Evolutionary conservation across 2,888 invertebrate genomes (phyloP).

Genomic region (Pocota personata): DNA sequence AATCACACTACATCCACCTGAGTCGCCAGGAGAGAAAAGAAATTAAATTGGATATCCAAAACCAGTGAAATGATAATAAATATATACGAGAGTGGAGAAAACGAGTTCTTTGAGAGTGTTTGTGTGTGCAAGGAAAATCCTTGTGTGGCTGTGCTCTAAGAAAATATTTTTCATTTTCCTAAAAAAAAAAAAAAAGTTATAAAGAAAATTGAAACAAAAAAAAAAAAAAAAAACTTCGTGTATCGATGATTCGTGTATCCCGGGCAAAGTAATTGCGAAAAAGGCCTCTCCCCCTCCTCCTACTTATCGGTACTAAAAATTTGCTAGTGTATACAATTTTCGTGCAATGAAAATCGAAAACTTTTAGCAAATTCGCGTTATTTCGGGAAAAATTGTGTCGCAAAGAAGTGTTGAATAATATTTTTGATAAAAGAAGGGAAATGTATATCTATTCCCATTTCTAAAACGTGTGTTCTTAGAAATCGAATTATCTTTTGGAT

Average conservation of each 20-base stretch:
- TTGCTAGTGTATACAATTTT: slow-evolving; percentile 61
- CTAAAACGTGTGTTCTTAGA: slow-evolving; percentile 2
- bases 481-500: slow-evolving; percentile 30
- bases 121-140: slow-evolving; percentile 75
- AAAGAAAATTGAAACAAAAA: slow-evolving; percentile 14
- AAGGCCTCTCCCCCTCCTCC: slow-evolving; percentile 11
- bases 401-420: neutral
- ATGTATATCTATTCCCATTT: neutral
- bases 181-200: slow-evolving; percentile 1
- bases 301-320: slow-evolving; percentile 26
- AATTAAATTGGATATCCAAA: slow-evolving; percentile 65
- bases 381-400: slow-evolving; percentile 15
- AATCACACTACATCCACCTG: slow-evolving; percentile 41
- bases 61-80: slow-evolving; percentile 73
- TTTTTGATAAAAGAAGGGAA: neutral
- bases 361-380: slow-evolving; percentile 55
- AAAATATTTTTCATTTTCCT: slow-evolving; percentile 57
- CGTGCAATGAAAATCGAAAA: slow-evolving; percentile 56
- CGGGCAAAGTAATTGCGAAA: slow-evolving; percentile 31
- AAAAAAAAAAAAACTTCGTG: slow-evolving; percentile 5
- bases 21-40: slow-evolving; percentile 17
- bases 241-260: neutral
- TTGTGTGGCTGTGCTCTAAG: slow-evolving; percentile 60
- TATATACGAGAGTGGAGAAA: slow-evolving; percentile 74
- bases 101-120: slow-evolving; percentile 82